phyloP scores from a whole-genome alignment of 2,888 invertebrate genomes.

The Tolmerus cingulatus region DNA sequence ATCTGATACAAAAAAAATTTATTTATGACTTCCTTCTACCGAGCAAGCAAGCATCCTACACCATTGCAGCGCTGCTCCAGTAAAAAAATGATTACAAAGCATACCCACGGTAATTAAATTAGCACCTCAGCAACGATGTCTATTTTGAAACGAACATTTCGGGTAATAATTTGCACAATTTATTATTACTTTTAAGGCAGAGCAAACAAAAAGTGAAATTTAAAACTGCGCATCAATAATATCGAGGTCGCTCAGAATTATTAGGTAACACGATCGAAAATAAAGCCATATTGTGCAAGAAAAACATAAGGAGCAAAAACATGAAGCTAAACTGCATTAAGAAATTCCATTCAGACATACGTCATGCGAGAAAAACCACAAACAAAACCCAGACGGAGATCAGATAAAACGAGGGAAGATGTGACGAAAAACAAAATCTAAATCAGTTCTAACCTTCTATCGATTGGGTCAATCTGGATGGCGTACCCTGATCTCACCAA shows the following conservation, averaged over 20 bases:
- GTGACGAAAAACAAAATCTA: not conserved
- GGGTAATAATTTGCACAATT: not conserved
- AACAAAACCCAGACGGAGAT: slow-evolving; percentile 1
- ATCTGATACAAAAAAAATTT: not conserved
- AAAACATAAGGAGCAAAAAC: slow-evolving; percentile 6
- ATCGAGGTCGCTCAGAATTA: slow-evolving; percentile 14
- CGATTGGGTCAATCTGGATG: slow-evolving; percentile 20
- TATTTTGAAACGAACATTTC: not conserved
- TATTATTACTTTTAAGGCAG: not conserved
- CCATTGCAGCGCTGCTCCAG: not conserved
- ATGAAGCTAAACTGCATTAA: slow-evolving; percentile 18
- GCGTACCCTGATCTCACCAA: slow-evolving; percentile 9
- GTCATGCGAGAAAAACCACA: slow-evolving; percentile 33
- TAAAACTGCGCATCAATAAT: not conserved
- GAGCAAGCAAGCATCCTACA: not conserved
- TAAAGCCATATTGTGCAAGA: not conserved
- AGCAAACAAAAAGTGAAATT: not conserved
- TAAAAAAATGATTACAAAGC: not conserved
- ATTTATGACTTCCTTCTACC: not conserved
- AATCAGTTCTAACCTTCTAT: slow-evolving; percentile 31
- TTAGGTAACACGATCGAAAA: not conserved
- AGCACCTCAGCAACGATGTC: not conserved
- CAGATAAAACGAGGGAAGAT: not conserved
- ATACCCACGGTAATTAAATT: not conserved
- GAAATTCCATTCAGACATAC: slow-evolving; percentile 12